These are phyloP conservation scores for Conistra vaccinii DNA, from an alignment of 2,888 invertebrate species.

Conservation along the genomic window DNA sequence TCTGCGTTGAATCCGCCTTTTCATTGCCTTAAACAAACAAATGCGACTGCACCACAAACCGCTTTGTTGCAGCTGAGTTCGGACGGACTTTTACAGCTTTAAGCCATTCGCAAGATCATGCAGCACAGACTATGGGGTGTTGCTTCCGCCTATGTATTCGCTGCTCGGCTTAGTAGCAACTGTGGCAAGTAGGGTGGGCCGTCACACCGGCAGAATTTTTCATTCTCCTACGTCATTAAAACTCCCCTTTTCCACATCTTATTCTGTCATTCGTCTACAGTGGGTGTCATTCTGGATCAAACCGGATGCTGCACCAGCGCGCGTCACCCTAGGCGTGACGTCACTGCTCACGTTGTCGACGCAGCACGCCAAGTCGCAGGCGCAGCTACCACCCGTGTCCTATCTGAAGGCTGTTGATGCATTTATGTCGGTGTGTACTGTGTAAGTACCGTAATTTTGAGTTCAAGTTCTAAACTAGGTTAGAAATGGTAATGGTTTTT, in stretches of 20 bases:
- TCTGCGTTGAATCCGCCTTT: too few relatives aligned
- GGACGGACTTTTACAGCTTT: too few relatives aligned
- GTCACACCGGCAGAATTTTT: too few relatives aligned
- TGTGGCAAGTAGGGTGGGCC: too few relatives aligned
- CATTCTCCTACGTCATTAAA: not conserved
- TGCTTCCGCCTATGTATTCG: too few relatives aligned
- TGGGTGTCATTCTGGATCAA: slow-evolving; percentile 99
- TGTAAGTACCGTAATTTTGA: slow-evolving; percentile 89
- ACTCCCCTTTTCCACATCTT: not conserved
- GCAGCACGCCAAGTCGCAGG: slow-evolving; percentile 98
- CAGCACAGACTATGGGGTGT: too few relatives aligned
- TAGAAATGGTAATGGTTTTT: too few relatives aligned
- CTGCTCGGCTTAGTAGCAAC: too few relatives aligned
- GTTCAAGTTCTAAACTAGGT: not conserved
- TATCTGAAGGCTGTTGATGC: slow-evolving; percentile 98
- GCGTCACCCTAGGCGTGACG: slow-evolving; percentile 97
- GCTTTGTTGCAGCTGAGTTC: too few relatives aligned
- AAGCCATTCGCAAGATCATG: too few relatives aligned
- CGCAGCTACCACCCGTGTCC: slow-evolving; percentile 97
- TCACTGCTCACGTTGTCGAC: slow-evolving; percentile 97
- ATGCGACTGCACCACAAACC: too few relatives aligned
- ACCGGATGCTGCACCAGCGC: slow-evolving; percentile 97
- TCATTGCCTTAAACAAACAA: too few relatives aligned
- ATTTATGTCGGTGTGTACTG: slow-evolving; percentile 97
- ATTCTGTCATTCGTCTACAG: slow-evolving; percentile 78